phyloP scores from a whole-genome alignment of 2,797 vertebrate genomes.

The Chiloscyllium punctatum region DNA sequence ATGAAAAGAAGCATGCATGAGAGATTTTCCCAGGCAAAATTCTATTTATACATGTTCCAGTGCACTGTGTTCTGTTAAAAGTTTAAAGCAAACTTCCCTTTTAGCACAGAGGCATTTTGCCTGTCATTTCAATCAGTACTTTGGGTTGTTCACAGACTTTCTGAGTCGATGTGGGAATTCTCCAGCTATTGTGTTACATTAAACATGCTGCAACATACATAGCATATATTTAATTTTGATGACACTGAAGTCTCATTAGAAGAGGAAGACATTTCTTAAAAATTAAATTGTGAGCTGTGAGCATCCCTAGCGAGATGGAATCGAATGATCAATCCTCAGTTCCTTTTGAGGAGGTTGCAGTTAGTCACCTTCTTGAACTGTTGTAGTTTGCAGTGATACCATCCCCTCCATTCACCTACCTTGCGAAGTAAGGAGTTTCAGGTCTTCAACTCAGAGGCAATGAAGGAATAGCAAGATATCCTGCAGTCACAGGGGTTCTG shows the following conservation, averaged over 20 bases:
- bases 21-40: not conserved
- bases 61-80: not conserved
- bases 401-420: no score
- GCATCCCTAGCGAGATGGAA: not conserved
- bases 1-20: not conserved
- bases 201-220: no score
- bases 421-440: not conserved
- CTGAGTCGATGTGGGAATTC: not conserved
- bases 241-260: not conserved
- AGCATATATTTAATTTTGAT: not conserved
- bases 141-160: not conserved
- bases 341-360: not conserved
- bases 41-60: slow-evolving; percentile 13
- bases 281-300: not conserved
- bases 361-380: not conserved
- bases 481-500: not conserved
- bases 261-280: not conserved
- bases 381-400: not conserved
- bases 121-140: not conserved
- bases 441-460: not conserved
- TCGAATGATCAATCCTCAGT: not conserved
- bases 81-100: not conserved
- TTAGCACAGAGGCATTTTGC: not conserved
- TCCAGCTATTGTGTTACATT: not conserved
- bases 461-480: not conserved